Evolutionary conservation across 2,888 invertebrate genomes (phyloP), one percentile per base, ranked within the genome.

Genomic region (Stramonita haemastoma): DNA sequence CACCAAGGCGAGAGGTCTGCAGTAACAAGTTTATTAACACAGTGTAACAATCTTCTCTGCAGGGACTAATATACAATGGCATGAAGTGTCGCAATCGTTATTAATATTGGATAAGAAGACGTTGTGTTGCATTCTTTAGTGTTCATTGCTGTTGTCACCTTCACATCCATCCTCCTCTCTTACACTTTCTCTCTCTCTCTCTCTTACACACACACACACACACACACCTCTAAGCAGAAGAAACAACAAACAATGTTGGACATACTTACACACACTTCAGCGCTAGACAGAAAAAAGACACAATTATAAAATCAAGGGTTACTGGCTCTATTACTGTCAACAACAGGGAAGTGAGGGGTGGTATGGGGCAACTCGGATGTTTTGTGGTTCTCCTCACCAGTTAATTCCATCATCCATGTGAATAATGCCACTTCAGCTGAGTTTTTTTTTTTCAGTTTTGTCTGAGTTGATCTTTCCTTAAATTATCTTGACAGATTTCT

Each of bases 21-120:
- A 36, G 81, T 83, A 83, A 83, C 81, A 83, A 83, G 46, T 83
- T 83, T 83, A 83, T 46, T 83, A 83, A 83, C 81, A 29, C 36
- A 36, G 81, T 83, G 81, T 83, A 46, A 46, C 22, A 83, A 83
- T 83, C 81, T 83, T 22, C 22, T 83, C 46, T 83, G 81, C 26
- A 83, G 46, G 17, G 29, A 79, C 77, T 73, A 29, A 73, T 66
- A 32, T 83, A 46, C 81, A 83, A 46, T 46, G 81, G 26, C 81
- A 46, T 83, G 81, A 46, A 13, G 26, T 36, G 22, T 83, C 26
- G 15, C 29, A 83, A 15, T 79, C 26, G 2, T 66, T 66, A 46
- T 73, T 79, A 15, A 34, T 26, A 19, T 79, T n/a, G 5, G 26
- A 36, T 26, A 46, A 83, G 22, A 34, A 36, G 36, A 83, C 46